Evolutionary conservation across 2,888 invertebrate species (phyloP).

Genomic region (Microctonus aethiopoides): DNA sequence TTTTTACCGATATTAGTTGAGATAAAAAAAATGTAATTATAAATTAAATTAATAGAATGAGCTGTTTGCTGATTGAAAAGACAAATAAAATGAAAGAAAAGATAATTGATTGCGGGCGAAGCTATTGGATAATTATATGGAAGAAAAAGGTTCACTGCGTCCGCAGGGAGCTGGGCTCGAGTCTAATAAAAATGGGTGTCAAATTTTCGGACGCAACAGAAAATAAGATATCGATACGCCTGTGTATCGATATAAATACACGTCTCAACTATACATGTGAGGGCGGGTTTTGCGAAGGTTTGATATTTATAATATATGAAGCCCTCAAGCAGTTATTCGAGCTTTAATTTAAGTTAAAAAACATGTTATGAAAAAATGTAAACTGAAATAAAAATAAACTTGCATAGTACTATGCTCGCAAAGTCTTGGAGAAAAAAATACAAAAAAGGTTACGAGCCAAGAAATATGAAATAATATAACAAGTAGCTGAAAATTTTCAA

Average conservation of each 20-base stretch:
- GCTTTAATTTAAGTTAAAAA: neutral
- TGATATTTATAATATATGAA: constrained; percentile 23
- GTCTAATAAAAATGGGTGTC: constrained; percentile 49
- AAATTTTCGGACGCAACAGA: constrained; percentile 23
- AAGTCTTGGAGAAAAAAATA: too few species aligned
- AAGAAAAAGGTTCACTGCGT: neutral
- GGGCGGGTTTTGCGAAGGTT: constrained; percentile 24
- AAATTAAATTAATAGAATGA: neutral
- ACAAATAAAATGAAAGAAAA: constrained; percentile 33
- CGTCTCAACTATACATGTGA: constrained; percentile 36
- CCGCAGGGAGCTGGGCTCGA: constrained; percentile 13
- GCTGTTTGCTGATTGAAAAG: constrained; percentile 3
- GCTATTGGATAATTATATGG: constrained; percentile 41
- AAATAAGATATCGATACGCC: constrained; percentile 35
- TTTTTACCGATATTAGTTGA: neutral
- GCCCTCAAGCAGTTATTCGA: neutral
- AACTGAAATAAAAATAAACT: neutral
- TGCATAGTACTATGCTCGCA: too few species aligned
- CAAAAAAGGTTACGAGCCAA: too few species aligned
- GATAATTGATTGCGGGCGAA: constrained; percentile 26
- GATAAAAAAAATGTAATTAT: neutral
- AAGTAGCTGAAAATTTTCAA: too few species aligned
- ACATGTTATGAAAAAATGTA: neutral
- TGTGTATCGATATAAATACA: constrained; percentile 37
- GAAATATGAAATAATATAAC: too few species aligned